Percentiles rank a stretch among this genome's conserved stretches.
These are phyloP conservation scores for Onychomys torridus DNA, from an alignment of 2,797 vertebrate genomes.

Conservation along the genomic window DNA sequence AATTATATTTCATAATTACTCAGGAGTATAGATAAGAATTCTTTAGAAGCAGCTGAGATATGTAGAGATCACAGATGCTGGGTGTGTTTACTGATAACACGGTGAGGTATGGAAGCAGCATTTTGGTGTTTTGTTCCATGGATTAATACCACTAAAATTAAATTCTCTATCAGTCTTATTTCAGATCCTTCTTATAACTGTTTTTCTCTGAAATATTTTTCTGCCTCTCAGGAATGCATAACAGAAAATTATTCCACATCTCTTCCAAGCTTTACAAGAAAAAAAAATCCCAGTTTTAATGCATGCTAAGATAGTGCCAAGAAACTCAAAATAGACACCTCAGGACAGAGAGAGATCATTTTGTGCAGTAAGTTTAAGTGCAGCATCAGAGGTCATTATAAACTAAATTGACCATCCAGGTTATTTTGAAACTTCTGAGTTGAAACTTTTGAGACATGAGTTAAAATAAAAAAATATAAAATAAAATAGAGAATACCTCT, in stretches of 20 bases:
- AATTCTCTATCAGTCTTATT: slow-evolving; percentile 28
- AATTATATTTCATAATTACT: slow-evolving; percentile 36
- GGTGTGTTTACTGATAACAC: neutral
- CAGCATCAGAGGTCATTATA: slow-evolving; percentile 50
- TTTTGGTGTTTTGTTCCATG: slow-evolving; percentile 61
- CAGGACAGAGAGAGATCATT: slow-evolving; percentile 58
- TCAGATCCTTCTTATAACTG: slow-evolving; percentile 54
- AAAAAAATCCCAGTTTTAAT: slow-evolving; percentile 68
- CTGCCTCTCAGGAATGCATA: slow-evolving; percentile 67
- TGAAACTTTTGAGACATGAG: slow-evolving; percentile 1
- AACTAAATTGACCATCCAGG: slow-evolving; percentile 52
- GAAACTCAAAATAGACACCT: slow-evolving; percentile 75
- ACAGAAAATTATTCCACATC: slow-evolving; percentile 76
- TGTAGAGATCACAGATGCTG: slow-evolving; percentile 5
- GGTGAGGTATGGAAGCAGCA: neutral
- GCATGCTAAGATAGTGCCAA: slow-evolving; percentile 67
- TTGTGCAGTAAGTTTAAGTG: slow-evolving; percentile 68
- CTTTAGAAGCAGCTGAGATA: slow-evolving; percentile 30
- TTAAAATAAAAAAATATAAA: slow-evolving; percentile 35
- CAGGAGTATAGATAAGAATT: neutral
- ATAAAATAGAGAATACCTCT: neutral
- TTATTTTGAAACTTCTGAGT: slow-evolving; percentile 52
- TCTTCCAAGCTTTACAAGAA: slow-evolving; percentile 66
- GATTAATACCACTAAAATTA: slow-evolving; percentile 66
- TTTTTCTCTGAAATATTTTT: slow-evolving; percentile 72